Evolutionary conservation across 2,113 vertebrate genomes (phyloP).

Genomic region (Neolamprologus variostigma): DNA sequence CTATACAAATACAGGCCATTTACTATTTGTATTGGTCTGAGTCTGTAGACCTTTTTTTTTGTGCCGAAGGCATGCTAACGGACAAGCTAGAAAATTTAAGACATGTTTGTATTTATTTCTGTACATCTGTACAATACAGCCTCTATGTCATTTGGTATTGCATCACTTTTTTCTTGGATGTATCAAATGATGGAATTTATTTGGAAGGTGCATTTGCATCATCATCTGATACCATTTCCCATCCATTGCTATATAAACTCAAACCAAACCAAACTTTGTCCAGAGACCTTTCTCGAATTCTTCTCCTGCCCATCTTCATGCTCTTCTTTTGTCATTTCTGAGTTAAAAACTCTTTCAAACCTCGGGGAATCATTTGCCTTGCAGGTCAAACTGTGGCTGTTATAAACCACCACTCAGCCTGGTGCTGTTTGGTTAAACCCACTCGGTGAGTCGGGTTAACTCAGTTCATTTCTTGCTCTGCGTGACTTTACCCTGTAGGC

Average conservation of each 20-base stretch:
- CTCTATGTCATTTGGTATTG: background rate
- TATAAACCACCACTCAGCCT: background rate
- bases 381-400: background rate
- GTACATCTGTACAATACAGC: background rate
- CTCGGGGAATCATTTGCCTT: background rate
- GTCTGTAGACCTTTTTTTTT: fast-evolving
- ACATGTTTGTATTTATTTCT: background rate
- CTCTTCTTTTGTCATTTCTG: background rate
- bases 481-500: slow-evolving; percentile 25
- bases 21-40: background rate
- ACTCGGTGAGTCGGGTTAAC: background rate
- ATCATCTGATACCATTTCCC: background rate
- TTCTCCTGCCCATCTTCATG: fast-evolving
- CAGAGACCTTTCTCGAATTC: background rate
- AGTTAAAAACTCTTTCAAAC: background rate
- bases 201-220: background rate
- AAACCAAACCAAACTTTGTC: background rate
- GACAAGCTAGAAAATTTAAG: background rate
- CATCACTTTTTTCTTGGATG: background rate
- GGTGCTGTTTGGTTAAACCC: slow-evolving; percentile 36
- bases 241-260: background rate
- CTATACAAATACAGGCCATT: background rate
- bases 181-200: background rate
- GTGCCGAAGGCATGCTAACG: background rate
- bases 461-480: slow-evolving; percentile 21